Conservation (phyloP, 23 tunicate species). For the Ciona savignyi region DNA sequence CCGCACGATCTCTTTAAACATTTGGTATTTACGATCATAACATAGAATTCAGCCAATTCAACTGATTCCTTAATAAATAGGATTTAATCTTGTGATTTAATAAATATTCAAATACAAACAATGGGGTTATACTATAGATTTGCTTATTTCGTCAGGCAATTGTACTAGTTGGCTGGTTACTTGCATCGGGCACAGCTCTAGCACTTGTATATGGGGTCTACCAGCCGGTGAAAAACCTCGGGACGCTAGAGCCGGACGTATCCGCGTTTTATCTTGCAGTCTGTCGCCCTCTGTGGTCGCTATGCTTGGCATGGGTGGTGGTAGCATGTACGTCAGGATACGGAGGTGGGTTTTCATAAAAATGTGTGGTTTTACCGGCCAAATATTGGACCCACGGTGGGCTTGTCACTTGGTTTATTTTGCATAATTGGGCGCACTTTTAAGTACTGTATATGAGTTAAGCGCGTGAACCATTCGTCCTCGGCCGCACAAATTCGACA, state of each 20-base stretch:
- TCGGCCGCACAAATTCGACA: too few species aligned
- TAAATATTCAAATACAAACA: too few species aligned
- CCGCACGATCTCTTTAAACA: too few species aligned
- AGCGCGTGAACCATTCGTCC: too few species aligned
- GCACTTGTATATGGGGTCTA: constrained; percentile 41
- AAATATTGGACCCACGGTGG: too few species aligned
- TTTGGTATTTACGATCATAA: too few species aligned
- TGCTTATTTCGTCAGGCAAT: constrained; percentile 22
- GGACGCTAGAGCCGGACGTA: background rate
- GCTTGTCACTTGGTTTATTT: background rate
- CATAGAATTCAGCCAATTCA: too few species aligned
- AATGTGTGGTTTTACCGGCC: too few species aligned
- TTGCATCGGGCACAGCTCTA: constrained; percentile 15
- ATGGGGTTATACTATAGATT: too few species aligned
- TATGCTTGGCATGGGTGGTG: constrained; percentile 66
- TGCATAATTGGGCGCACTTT: background rate
- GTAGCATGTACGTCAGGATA: constrained; percentile 75
- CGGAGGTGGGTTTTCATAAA: constrained; percentile 53
- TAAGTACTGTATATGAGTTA: background rate
- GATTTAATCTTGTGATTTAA: too few species aligned
- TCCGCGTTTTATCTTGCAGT: constrained; percentile 47
- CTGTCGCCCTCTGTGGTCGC: constrained; percentile 57
- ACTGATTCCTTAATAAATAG: too few species aligned
- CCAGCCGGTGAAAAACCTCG: constrained; percentile 7
- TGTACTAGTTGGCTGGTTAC: constrained; percentile 41